These are phyloP conservation scores for Zaprionus obscuricornis DNA, from an alignment of 2,888 invertebrate genomes.

Conservation along the genomic window DNA sequence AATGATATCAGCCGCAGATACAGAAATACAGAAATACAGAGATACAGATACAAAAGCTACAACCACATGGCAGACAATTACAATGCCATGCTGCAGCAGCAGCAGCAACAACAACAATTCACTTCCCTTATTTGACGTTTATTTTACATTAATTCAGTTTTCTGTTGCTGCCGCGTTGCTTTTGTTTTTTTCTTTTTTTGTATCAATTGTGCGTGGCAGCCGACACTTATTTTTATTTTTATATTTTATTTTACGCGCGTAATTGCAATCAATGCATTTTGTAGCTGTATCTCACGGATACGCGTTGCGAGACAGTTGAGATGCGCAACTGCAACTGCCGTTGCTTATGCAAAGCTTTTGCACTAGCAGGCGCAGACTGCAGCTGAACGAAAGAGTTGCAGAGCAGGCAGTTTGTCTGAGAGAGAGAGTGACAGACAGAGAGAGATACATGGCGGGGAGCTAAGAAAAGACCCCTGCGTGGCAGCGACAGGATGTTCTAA, in stretches of 20 bases:
- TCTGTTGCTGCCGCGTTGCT: too few species aligned
- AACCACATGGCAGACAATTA: constrained; percentile 29
- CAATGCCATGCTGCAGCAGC: constrained; percentile 11
- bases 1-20: constrained; percentile 28
- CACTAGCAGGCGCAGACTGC: too few species aligned
- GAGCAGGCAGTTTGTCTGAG: too few species aligned
- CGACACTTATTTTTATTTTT: too few species aligned
- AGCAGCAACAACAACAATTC: constrained; percentile 32
- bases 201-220: constrained; percentile 50
- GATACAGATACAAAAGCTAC: constrained; percentile 7
- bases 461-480: too few species aligned
- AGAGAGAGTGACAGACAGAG: too few species aligned
- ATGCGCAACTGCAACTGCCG: constrained; percentile 24
- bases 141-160: neutral
- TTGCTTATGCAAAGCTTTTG: too few species aligned
- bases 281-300: constrained; percentile 42
- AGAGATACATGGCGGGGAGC: too few species aligned
- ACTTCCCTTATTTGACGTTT: constrained; percentile 46
- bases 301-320: constrained; percentile 7
- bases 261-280: constrained; percentile 64
- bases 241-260: constrained; percentile 61
- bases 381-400: too few species aligned
- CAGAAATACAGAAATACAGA: constrained; percentile 8
- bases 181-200: constrained; percentile 8
- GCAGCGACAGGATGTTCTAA: constrained; percentile 20